A percentile compares a stretch with the other conserved stretches of the same genome.
Evolutionary conservation across 2,113 vertebrate species (phyloP).

Genomic region (Cebidichthys violaceus): DNA sequence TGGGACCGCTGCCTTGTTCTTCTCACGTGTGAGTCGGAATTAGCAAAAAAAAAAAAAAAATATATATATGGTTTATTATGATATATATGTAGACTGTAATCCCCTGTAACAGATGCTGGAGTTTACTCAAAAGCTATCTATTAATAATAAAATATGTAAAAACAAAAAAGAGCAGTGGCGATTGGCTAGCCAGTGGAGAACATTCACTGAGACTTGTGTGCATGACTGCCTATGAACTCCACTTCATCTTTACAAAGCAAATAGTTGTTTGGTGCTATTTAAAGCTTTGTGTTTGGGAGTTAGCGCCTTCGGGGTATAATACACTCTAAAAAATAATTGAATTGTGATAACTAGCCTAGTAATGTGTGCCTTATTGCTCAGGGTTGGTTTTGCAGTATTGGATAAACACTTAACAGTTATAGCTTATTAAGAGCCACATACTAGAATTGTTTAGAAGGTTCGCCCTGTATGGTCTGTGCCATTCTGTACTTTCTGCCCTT

Average conservation of each 20-base stretch:
- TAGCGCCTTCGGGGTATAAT: background rate
- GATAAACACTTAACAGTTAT: background rate
- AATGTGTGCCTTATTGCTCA: background rate
- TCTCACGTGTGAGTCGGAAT: background rate
- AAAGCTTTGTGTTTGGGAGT: too few relatives aligned
- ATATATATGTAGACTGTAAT: background rate
- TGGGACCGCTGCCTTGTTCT: background rate
- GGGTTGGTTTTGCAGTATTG: background rate
- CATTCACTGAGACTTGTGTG: background rate
- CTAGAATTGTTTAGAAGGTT: background rate
- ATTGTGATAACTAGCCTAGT: background rate
- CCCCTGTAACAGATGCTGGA: background rate
- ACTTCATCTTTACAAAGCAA: background rate
- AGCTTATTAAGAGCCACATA: background rate
- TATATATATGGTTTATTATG: too few relatives aligned
- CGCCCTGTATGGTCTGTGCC: background rate
- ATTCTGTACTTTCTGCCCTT: background rate
- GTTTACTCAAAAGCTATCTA: background rate
- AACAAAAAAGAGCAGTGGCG: background rate
- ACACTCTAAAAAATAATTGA: background rate
- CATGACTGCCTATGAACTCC: background rate
- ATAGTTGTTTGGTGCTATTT: background rate
- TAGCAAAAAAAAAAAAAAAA: background rate
- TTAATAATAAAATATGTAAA: background rate
- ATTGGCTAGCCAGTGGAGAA: background rate